Percentiles rank a stretch among this genome's conserved stretches.
Conservation (phyloP, 2,888 invertebrate genomes). For the Synanthedon myopaeformis region DNA sequence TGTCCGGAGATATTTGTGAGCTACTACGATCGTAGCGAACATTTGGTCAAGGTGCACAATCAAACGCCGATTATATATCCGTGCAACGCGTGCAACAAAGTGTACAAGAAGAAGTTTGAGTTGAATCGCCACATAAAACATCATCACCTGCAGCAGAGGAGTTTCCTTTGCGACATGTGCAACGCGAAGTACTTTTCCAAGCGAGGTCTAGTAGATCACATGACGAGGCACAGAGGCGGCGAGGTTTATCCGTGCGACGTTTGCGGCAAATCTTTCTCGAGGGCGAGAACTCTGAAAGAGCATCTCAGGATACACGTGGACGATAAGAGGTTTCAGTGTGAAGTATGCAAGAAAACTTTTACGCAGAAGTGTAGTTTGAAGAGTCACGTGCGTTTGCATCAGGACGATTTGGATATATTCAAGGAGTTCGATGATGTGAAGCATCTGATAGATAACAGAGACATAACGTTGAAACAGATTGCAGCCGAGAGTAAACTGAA, state of each 20-base stretch:
- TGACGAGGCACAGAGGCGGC: constrained; percentile 40
- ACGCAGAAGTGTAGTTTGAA: constrained; percentile 58
- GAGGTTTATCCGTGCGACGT: constrained; percentile 43
- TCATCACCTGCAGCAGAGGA: constrained; percentile 54
- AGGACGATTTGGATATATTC: constrained; percentile 58
- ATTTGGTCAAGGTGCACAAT: constrained; percentile 50
- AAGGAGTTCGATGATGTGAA: constrained; percentile 64
- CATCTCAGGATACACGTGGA: constrained; percentile 50
- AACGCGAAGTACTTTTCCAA: constrained; percentile 59
- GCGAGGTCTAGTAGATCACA: constrained; percentile 47
- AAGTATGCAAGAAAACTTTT: constrained; percentile 53
- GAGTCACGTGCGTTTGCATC: constrained; percentile 49
- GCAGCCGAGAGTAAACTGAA: constrained; percentile 51
- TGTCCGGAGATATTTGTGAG: constrained; percentile 58
- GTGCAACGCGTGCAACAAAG: constrained; percentile 58
- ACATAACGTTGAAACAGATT: constrained; percentile 55
- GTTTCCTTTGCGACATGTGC: constrained; percentile 50
- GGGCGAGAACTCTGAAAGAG: constrained; percentile 42
- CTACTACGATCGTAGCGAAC: constrained; percentile 56
- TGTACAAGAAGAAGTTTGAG: constrained; percentile 57
- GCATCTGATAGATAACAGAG: constrained; percentile 55
- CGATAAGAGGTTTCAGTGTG: constrained; percentile 47
- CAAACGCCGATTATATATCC: constrained; percentile 41
- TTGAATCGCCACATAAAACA: constrained; percentile 56
- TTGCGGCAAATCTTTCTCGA: constrained; percentile 44